These are phyloP conservation scores for Mionectes macconnelli DNA, from an alignment of 2,113 vertebrate genomes.

Conservation along the genomic window DNA sequence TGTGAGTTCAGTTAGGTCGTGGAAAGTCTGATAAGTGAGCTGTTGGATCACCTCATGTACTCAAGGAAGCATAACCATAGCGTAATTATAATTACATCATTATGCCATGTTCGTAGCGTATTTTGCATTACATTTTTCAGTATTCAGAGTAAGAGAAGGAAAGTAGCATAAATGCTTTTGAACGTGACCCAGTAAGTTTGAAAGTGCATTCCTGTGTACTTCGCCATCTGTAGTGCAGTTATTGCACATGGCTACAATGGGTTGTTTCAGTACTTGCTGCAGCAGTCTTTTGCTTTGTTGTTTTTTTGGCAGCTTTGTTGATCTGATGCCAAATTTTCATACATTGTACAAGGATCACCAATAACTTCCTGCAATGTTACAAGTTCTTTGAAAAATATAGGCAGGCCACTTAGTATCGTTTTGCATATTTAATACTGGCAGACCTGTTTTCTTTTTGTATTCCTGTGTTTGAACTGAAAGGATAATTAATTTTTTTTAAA, in stretches of 20 bases:
- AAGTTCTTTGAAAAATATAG: neutral
- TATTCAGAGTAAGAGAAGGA: neutral
- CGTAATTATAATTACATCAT: neutral
- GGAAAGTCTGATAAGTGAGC: neutral
- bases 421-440: neutral
- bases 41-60: neutral
- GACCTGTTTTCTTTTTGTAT: neutral
- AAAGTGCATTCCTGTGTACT: fast-evolving
- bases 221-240: neutral
- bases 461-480: neutral
- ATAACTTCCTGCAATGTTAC: neutral
- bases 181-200: neutral
- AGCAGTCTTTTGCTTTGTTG: neutral
- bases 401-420: neutral
- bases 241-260: fast-evolving
- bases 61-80: neutral
- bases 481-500: neutral
- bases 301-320: neutral
- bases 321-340: neutral
- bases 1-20: neutral
- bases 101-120: neutral
- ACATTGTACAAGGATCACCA: neutral
- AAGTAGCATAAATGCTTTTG: neutral
- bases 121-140: neutral
- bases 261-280: neutral